These are phyloP conservation scores for Chelonus formosanus DNA, from an alignment of 2,888 invertebrate genomes.

Conservation along the genomic window DNA sequence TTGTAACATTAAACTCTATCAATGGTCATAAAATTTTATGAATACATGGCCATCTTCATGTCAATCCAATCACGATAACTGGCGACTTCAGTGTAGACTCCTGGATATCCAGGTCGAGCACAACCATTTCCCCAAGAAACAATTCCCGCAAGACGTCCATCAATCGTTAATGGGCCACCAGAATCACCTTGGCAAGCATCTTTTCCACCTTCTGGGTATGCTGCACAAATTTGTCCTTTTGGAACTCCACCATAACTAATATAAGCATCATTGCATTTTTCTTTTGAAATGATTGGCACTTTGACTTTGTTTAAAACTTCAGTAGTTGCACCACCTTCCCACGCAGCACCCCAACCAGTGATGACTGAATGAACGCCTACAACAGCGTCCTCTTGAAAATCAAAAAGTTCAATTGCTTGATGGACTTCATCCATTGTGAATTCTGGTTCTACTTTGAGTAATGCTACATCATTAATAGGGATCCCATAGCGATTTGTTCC, in stretches of 20 bases:
- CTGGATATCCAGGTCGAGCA: conserved; percentile 65
- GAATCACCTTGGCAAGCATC: conserved; percentile 52
- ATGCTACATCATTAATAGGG: conserved; percentile 66
- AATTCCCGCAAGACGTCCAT: conserved; percentile 50
- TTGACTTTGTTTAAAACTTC: conserved; percentile 66
- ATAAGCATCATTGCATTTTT: conserved; percentile 67
- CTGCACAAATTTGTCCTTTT: conserved; percentile 70
- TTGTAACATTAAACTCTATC: too few relatives aligned
- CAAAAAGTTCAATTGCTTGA: conserved; percentile 65
- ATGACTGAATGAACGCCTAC: conserved; percentile 42
- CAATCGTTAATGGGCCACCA: conserved; percentile 50
- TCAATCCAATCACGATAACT: conserved; percentile 64
- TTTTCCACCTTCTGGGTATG: conserved; percentile 68
- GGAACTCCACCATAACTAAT: conserved; percentile 44
- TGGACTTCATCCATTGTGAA: conserved; percentile 66
- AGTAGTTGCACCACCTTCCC: conserved; percentile 43
- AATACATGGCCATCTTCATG: conserved; percentile 26
- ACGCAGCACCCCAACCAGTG: conserved; percentile 50
- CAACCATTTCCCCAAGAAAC: conserved; percentile 68
- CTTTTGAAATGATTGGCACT: conserved; percentile 68
- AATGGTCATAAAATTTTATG: too few relatives aligned
- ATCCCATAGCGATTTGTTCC: conserved; percentile 56
- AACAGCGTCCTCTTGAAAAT: conserved; percentile 48
- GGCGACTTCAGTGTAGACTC: conserved; percentile 67
- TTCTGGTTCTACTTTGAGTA: conserved; percentile 66